phyloP scores from a whole-genome alignment of 2,113 vertebrate genomes.

The Nothoprocta pentlandii region DNA sequence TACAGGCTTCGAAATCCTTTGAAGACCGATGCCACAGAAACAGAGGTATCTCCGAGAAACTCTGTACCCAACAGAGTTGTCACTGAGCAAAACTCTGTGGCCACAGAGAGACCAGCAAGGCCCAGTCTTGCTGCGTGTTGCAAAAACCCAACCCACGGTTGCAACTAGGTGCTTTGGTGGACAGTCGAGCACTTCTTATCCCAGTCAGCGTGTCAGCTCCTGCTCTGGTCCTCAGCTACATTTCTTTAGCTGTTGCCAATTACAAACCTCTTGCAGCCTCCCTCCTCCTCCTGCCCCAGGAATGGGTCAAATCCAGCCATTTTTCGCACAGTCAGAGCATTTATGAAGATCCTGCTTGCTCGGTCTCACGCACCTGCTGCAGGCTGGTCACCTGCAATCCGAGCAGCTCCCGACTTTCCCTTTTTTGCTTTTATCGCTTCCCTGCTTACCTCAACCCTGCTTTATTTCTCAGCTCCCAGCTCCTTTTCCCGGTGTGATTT shows the following conservation, averaged over 20 bases:
- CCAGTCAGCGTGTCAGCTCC: neutral
- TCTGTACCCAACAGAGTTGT: neutral
- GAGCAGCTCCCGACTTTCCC: neutral
- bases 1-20: neutral
- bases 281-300: neutral
- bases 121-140: neutral
- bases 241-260: neutral
- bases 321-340: neutral
- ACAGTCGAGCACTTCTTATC: neutral
- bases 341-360: neutral
- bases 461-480: neutral
- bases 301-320: neutral
- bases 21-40: neutral
- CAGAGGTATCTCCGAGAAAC: neutral
- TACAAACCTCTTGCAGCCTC: neutral
- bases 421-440: neutral
- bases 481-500: neutral
- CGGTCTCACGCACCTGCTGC: neutral
- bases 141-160: neutral
- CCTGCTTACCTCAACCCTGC: neutral
- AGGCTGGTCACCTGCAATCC: neutral
- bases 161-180: neutral
- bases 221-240: neutral
- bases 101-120: neutral
- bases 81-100: rapidly evolving